Evolutionary conservation across 2,797 vertebrate genomes (phyloP).

Genomic region (Cyprinella venusta): DNA sequence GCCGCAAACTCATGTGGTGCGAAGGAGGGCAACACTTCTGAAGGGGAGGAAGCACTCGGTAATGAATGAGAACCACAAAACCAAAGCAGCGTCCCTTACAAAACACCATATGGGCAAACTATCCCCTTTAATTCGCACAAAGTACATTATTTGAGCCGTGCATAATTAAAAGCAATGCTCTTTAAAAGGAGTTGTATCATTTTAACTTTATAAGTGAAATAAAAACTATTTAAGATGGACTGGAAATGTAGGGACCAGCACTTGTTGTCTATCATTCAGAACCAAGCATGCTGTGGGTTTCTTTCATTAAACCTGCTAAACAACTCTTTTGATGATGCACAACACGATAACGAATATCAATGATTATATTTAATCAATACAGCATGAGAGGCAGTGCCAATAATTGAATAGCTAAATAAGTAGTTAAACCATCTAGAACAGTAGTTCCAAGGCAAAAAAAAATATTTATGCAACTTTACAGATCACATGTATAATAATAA

Average conservation of each 20-base stretch:
- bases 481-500: neutral
- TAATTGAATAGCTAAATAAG: neutral
- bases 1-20: slow-evolving; percentile 10
- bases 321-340: slow-evolving; percentile 42
- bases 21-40: slow-evolving; percentile 21
- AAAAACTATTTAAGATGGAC: slow-evolving; percentile 12
- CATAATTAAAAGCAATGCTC: slow-evolving; percentile 12
- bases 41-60: slow-evolving; percentile 2
- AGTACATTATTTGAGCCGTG: slow-evolving; percentile 12
- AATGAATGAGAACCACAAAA: slow-evolving; percentile 19
- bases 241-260: slow-evolving; percentile 21
- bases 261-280: neutral
- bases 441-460: neutral
- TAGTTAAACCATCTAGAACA: neutral
- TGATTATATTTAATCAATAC: neutral
- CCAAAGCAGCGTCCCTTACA: neutral
- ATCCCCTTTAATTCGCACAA: slow-evolving; percentile 2
- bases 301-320: slow-evolving; percentile 45
- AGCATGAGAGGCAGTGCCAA: neutral
- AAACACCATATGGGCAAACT: neutral
- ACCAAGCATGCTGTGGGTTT: neutral
- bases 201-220: slow-evolving; percentile 10
- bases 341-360: slow-evolving; percentile 52
- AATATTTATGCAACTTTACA: neutral
- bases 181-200: neutral